A percentile compares a stretch with the other conserved stretches of the same genome.
Evolutionary conservation across 2,113 vertebrate genomes (phyloP).

Genomic region (Noctilio leporinus): DNA sequence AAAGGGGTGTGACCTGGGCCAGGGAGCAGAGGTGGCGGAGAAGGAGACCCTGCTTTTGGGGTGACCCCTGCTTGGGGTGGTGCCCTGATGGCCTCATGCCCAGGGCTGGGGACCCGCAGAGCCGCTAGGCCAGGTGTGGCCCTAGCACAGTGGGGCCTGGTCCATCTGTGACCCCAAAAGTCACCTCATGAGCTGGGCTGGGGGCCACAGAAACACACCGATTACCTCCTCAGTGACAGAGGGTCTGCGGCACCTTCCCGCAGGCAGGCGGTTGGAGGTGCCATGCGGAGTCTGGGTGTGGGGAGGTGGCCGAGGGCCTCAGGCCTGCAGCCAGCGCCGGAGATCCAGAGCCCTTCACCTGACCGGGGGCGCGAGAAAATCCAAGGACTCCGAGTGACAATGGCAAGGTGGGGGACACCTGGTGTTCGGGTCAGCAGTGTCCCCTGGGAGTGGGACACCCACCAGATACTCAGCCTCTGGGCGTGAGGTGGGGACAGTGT

Average conservation of each 20-base stretch:
- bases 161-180: fast-evolving
- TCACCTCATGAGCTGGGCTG: fast-evolving
- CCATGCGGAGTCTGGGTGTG: fast-evolving
- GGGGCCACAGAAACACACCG: not conserved
- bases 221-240: fast-evolving
- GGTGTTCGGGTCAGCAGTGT: no score
- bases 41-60: fast-evolving
- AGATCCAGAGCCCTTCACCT: not conserved
- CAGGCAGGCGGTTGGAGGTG: fast-evolving
- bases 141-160: fast-evolving
- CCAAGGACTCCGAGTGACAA: fast-evolving
- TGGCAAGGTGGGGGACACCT: not conserved
- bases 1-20: not conserved
- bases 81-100: not conserved
- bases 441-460: no score
- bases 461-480: not conserved
- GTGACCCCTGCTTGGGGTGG: no score
- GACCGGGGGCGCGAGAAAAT: fast-evolving
- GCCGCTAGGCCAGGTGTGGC: not conserved
- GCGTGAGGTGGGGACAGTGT: no score
- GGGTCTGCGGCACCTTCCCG: fast-evolving
- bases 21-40: not conserved
- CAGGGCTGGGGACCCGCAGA: not conserved
- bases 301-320: no score
- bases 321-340: not conserved